Base-by-base conservation (phyloP, 1,140 invertebrate species). In the Drosophila ananassae region DNA sequence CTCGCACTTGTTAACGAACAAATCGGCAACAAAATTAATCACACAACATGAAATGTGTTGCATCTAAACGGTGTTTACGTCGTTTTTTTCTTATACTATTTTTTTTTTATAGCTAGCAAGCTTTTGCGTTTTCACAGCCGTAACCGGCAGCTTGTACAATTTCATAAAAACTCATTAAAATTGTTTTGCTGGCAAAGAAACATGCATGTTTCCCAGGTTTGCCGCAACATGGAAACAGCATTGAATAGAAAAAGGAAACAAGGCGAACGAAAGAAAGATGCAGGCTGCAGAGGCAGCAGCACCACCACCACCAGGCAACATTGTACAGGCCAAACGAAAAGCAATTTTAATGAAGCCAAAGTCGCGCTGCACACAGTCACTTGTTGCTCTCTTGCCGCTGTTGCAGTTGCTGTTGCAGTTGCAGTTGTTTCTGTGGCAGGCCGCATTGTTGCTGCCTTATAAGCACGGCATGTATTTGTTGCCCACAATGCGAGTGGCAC, bases 91-190 rank as follows among this genome's bases (percentile, higher is more conserved):
- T 2, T 10, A 5, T 44, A 7, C 25, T 25, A 25, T 25, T 44
- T 44, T 17, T 44, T 44, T 44, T 44, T 17, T 17, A 7, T 44
- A 17, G 17, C 17, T 44, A 9, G 13, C 41, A 1, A 41, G 34
- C 51, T 55, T 47, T 47, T 77, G 41, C 37, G 47, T 48, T 66
- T 66, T 34, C 58, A 50, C 59, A 61, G 80, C 64, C 71, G 69
- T 67, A 69, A 81, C 68, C 60, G 69, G 79, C 53, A 77, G 56
- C 71, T 78, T 74, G 72, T 80, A 85, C 77, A 83, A 80, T 83
- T 83, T 83, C 81, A 76, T 79, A 77, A 83, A 84, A 84, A 80
- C 72, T 83, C 80, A 83, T 83, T 83, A 83, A 85, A 83, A 85
- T 83, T 73, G 63, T 60, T 85, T 17, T 54, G 56, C 64, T 63